Conservation (phyloP, 2,888 invertebrate species). For the Phengaris arion region DNA sequence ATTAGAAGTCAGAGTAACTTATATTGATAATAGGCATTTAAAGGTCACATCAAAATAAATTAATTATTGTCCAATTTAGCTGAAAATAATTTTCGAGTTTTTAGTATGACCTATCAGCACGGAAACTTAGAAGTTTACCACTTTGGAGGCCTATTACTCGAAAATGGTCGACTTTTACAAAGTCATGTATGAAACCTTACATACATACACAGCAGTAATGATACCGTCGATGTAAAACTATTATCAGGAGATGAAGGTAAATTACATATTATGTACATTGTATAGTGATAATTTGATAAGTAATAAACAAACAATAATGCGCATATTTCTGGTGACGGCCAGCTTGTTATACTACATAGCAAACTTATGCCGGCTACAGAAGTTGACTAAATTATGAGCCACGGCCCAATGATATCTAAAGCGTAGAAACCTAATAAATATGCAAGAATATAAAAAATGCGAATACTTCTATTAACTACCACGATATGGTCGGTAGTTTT, state of each 20-base stretch:
- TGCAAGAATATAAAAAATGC: not conserved
- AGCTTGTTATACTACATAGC: not conserved
- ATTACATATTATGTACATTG: not conserved
- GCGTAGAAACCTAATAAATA: not conserved
- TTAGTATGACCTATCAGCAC: too few species aligned
- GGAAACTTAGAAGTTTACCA: too few species aligned
- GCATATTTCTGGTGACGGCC: not conserved
- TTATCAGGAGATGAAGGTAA: not conserved
- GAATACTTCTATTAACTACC: not conserved
- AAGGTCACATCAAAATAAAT: too few species aligned
- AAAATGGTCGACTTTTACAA: too few species aligned
- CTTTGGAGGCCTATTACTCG: too few species aligned
- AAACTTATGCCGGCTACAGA: not conserved
- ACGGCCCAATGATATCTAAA: not conserved
- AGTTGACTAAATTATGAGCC: not conserved
- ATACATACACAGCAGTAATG: not conserved
- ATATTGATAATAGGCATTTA: too few species aligned
- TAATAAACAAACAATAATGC: not conserved
- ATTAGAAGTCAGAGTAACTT: too few species aligned
- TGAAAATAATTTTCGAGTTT: too few species aligned
- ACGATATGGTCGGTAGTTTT: not conserved
- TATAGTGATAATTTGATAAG: constrained; percentile 5
- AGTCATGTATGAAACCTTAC: too few species aligned
- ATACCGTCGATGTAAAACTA: not conserved
- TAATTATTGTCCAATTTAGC: too few species aligned